phyloP scores from a whole-genome alignment of 2,888 invertebrate species.

The Stenodema calcarata region DNA sequence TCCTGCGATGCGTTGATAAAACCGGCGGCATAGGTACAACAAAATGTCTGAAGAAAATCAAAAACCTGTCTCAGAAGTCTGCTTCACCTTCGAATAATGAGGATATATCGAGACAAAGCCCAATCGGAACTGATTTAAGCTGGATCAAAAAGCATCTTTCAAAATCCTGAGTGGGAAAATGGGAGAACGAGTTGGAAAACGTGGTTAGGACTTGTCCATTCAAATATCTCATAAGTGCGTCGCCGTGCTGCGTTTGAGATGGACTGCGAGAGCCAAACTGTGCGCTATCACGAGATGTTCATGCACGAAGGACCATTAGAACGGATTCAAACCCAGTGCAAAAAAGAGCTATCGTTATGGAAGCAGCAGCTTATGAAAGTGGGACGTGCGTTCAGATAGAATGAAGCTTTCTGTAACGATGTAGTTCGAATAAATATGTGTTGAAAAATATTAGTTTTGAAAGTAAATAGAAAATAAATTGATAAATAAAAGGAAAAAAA shows the following conservation, averaged over 20 bases:
- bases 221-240: neutral
- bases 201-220: no score
- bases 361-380: slow-evolving; percentile 47
- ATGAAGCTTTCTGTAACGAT: slow-evolving; percentile 38
- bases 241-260: neutral
- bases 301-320: slow-evolving; percentile 45
- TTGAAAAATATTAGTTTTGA: neutral
- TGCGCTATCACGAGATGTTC: slow-evolving; percentile 37
- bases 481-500: neutral
- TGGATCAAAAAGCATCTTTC: no score
- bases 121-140: no score
- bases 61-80: no score
- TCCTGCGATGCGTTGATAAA: no score
- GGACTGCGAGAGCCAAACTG: slow-evolving; percentile 41
- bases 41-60: no score
- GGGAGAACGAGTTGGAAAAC: no score
- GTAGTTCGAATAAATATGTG: neutral
- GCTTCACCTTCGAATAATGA: no score
- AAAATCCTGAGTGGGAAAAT: no score
- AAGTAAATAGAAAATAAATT: neutral
- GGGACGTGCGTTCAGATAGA: slow-evolving; percentile 48
- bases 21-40: no score
- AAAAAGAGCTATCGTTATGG: slow-evolving; percentile 43
- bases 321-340: slow-evolving; percentile 45
- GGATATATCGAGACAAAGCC: no score